phyloP scores from a whole-genome alignment of 2,113 vertebrate genomes.

The Pteropus alecto region DNA sequence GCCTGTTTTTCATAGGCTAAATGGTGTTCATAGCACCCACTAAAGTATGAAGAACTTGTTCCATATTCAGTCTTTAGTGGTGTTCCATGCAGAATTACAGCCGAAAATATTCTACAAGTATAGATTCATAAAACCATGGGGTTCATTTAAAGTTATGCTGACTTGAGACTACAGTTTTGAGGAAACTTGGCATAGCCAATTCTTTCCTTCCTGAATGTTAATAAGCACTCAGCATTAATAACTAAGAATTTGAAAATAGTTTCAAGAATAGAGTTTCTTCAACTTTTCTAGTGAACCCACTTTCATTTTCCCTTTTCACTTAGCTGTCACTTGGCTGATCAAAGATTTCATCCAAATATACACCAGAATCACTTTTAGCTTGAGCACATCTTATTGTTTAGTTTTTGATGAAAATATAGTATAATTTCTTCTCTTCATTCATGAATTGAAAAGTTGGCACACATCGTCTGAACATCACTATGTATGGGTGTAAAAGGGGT shows the following conservation, averaged over 20 bases:
- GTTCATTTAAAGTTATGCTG: background rate
- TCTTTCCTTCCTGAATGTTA: background rate
- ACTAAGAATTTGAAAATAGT: slow-evolving; percentile 24
- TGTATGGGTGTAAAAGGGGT: background rate
- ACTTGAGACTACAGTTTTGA: background rate
- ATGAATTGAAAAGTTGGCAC: background rate
- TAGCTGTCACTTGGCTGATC: background rate
- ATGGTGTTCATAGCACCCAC: background rate
- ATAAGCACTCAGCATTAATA: background rate
- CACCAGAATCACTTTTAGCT: background rate
- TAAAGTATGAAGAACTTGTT: background rate
- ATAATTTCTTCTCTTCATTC: background rate
- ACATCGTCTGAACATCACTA: background rate
- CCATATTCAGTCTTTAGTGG: background rate
- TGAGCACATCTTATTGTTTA: background rate
- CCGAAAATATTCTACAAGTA: background rate
- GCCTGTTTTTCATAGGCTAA: background rate
- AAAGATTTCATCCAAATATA: background rate
- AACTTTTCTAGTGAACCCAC: background rate
- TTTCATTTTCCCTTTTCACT: background rate
- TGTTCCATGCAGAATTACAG: background rate
- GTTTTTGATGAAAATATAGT: background rate
- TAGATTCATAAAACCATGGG: background rate
- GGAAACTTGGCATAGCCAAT: background rate
- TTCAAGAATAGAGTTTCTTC: background rate